These are phyloP conservation scores for Drosophila elegans DNA, from an alignment of 1,140 invertebrate genomes.

Conservation along the genomic window DNA sequence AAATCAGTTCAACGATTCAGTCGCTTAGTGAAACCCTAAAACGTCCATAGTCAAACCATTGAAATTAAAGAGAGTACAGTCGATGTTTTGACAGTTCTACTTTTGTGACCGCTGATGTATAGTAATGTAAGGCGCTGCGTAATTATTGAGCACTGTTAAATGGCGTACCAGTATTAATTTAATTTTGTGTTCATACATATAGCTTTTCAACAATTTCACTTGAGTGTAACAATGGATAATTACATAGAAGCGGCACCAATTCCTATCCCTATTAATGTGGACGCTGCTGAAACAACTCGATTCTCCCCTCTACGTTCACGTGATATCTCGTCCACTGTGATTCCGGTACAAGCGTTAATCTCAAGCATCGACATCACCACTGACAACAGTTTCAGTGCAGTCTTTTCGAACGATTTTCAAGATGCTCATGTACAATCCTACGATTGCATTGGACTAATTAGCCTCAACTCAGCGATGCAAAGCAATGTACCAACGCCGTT, in stretches of 20 bases:
- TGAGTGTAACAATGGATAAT: slow-evolving; percentile 27
- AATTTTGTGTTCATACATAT: not conserved
- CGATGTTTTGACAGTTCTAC: no score
- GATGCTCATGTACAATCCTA: slow-evolving; percentile 88
- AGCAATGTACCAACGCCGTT: slow-evolving; percentile 90
- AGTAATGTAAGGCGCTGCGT: no score
- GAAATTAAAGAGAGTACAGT: no score
- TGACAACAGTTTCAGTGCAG: slow-evolving; percentile 45
- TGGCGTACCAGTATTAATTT: not conserved
- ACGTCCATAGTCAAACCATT: no score
- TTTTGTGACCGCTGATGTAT: no score
- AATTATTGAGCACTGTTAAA: no score
- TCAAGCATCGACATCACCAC: slow-evolving; percentile 67
- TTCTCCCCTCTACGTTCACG: slow-evolving; percentile 88
- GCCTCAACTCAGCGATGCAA: slow-evolving; percentile 89
- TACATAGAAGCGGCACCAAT: slow-evolving; percentile 65
- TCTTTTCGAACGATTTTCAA: slow-evolving; percentile 16
- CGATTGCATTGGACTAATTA: slow-evolving; percentile 89
- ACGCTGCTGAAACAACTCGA: slow-evolving; percentile 87
- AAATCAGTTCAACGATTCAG: no score
- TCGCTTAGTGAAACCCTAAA: no score
- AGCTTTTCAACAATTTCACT: slow-evolving; percentile 50
- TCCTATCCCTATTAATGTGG: slow-evolving; percentile 86
- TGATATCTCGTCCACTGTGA: slow-evolving; percentile 87
- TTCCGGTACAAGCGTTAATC: slow-evolving; percentile 84